A percentile compares a stretch with the other conserved stretches of the same genome.
These are phyloP conservation scores for Chorisops tibialis DNA, from an alignment of 2,888 invertebrate species.

Conservation along the genomic window DNA sequence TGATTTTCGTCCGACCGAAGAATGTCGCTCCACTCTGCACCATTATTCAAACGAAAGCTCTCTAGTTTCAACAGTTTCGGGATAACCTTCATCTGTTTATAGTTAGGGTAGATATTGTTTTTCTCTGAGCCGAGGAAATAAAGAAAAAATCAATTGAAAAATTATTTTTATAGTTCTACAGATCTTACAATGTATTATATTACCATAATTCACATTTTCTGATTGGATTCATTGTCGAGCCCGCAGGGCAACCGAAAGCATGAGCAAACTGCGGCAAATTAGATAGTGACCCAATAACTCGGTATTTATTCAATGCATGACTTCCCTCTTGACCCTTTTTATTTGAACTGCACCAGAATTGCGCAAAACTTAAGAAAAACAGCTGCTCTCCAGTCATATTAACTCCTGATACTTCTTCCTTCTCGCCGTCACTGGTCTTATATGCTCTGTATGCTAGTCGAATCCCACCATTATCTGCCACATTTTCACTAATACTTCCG, in stretches of 20 bases:
- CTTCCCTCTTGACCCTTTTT: constrained; percentile 32
- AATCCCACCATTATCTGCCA: constrained; percentile 37
- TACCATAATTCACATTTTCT: constrained; percentile 12
- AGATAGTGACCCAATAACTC: constrained; percentile 34
- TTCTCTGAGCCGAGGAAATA: too few species aligned
- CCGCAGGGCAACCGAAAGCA: constrained; percentile 33
- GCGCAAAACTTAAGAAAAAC: constrained; percentile 38
- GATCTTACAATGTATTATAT: too few species aligned
- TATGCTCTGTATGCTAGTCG: constrained; percentile 35
- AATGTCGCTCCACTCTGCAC: too few species aligned
- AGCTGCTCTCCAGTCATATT: constrained; percentile 34
- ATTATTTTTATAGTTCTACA: too few species aligned
- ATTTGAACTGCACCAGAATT: constrained; percentile 35
- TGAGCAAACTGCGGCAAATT: constrained; percentile 34
- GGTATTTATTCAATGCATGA: constrained; percentile 35
- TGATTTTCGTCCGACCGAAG: too few species aligned
- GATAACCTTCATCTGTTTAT: too few species aligned
- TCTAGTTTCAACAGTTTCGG: too few species aligned
- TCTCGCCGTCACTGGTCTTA: constrained; percentile 7
- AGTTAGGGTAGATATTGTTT: too few species aligned
- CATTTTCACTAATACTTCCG: constrained; percentile 34
- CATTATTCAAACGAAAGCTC: too few species aligned
- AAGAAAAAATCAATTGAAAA: too few species aligned
- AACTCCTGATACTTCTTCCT: constrained; percentile 27
- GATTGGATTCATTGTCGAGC: constrained; percentile 25